A percentile compares a stretch with the other conserved stretches of the same genome.
These are phyloP conservation scores for Callosobruchus maculatus DNA, from an alignment of 2,888 invertebrate species.

Conservation along the genomic window DNA sequence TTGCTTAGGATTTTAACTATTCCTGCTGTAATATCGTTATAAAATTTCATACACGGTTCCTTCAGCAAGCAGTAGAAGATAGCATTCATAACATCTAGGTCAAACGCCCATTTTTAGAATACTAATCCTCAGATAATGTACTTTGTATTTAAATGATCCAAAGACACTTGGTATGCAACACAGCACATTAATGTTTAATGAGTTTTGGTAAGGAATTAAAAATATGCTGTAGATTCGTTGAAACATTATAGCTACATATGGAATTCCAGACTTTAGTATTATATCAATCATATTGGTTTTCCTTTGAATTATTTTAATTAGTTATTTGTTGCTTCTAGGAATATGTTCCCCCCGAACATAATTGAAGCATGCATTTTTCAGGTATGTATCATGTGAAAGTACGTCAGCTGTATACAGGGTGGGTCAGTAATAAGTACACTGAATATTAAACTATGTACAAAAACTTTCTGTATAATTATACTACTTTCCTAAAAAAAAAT, in stretches of 20 bases:
- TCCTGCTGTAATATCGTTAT: neutral
- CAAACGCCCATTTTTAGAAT: neutral
- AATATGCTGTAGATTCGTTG: neutral
- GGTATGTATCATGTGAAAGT: constrained; percentile 25
- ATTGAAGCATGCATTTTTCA: constrained; percentile 59
- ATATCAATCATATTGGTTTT: neutral
- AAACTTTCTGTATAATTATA: too few relatives aligned
- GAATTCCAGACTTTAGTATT: neutral
- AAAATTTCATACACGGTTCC: neutral
- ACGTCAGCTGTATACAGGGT: neutral
- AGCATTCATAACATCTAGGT: neutral
- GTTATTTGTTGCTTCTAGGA: constrained; percentile 48
- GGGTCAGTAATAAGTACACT: too few relatives aligned
- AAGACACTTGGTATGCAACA: neutral
- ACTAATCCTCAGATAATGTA: neutral
- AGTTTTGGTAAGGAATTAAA: neutral
- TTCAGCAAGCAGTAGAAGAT: neutral
- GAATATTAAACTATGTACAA: too few relatives aligned
- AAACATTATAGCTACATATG: neutral
- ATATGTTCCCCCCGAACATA: constrained; percentile 66
- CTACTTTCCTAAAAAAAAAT: too few relatives aligned
- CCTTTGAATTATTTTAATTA: neutral
- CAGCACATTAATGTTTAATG: neutral
- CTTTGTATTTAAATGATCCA: neutral
- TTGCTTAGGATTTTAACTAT: too few relatives aligned